Conservation (phyloP, 2,888 invertebrate species). For the Eupithecia subfuscata region DNA sequence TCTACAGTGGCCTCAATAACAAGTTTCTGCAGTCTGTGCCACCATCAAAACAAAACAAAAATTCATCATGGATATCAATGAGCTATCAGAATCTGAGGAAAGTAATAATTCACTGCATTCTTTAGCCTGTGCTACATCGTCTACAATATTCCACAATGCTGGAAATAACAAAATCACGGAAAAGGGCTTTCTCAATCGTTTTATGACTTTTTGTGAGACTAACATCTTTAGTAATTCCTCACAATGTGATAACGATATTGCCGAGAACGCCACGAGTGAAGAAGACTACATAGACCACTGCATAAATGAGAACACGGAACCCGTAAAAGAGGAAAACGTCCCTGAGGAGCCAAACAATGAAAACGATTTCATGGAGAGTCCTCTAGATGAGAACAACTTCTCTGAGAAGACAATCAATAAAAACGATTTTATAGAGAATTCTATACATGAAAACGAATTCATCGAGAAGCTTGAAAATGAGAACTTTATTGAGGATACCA, state of each 20-base stretch:
- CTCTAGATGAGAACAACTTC: neutral
- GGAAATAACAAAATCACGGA: neutral
- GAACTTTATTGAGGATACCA: neutral
- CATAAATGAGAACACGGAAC: neutral
- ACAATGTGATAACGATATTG: neutral
- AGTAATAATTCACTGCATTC: neutral
- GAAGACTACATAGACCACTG: neutral
- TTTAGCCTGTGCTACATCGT: neutral
- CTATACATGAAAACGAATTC: neutral
- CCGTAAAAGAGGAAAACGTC: neutral
- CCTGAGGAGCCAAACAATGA: neutral
- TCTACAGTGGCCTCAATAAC: neutral
- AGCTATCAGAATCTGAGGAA: neutral
- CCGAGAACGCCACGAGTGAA: neutral
- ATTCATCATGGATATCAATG: conserved; percentile 1
- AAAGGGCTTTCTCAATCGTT: neutral
- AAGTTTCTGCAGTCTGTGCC: neutral
- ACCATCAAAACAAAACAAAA: neutral
- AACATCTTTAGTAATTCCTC: neutral
- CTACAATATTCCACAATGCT: neutral
- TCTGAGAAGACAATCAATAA: neutral
- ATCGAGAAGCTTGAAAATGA: neutral
- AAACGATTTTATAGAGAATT: neutral
- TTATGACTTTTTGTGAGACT: conserved; percentile 1
- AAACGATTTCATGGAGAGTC: conserved; percentile 1